A percentile compares a stretch with the other conserved stretches of the same genome.
Evolutionary conservation across 2,888 invertebrate species (phyloP).

Genomic region (Cosmopolites sordidus): DNA sequence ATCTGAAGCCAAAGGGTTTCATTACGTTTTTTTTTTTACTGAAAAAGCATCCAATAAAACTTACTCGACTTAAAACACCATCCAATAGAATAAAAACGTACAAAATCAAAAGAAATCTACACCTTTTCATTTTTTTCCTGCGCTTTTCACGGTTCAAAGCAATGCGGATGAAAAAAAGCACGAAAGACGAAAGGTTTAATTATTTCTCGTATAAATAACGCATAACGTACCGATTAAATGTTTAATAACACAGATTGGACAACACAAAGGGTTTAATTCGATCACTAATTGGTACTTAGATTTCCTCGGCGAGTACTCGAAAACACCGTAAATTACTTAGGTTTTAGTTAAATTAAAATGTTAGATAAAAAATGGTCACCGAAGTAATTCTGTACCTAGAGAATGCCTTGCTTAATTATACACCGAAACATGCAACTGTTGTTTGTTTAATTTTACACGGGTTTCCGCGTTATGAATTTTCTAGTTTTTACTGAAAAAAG

Average conservation of each 20-base stretch:
- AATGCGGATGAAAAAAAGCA: background rate
- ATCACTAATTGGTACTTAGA: background rate
- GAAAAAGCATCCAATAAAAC: conserved; percentile 1
- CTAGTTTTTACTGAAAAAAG: background rate
- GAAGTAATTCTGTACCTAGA: background rate
- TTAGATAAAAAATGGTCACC: background rate
- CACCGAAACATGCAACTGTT: background rate
- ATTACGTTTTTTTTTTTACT: too few species aligned
- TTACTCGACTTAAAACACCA: background rate
- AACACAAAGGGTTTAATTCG: background rate
- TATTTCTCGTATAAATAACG: background rate
- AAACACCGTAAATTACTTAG: background rate
- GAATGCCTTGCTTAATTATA: background rate
- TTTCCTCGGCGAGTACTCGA: too few species aligned
- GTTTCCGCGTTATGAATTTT: background rate
- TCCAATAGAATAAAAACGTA: background rate
- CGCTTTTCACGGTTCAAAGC: background rate
- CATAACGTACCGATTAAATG: background rate
- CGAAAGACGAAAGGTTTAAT: background rate
- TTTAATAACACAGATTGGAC: background rate
- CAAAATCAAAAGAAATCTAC: background rate
- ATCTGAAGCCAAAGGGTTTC: conserved; percentile 32
- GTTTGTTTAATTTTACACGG: conserved; percentile 1
- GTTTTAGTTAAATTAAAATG: background rate
- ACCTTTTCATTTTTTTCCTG: background rate